These are phyloP conservation scores for Parauchenoglanis ngamensis DNA, from an alignment of 2,797 vertebrate genomes.

Conservation along the genomic window DNA sequence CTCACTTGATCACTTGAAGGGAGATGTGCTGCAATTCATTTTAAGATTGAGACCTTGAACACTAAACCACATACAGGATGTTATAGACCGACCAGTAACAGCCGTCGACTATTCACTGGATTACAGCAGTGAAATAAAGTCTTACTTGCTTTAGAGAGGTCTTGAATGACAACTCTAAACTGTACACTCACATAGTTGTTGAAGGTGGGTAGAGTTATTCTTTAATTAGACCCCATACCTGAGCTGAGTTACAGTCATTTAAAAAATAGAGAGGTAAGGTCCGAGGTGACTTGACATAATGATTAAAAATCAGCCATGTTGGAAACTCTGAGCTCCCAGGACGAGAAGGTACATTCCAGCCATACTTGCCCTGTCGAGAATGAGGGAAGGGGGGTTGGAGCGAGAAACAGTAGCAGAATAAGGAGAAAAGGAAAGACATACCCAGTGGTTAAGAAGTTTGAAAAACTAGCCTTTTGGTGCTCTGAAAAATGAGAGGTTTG, in stretches of 20 bases:
- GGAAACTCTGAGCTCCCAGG: slow-evolving; percentile 29
- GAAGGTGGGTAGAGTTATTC: not conserved
- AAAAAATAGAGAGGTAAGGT: not conserved
- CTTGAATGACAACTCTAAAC: not conserved
- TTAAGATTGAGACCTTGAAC: too few relatives aligned
- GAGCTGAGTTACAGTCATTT: not conserved
- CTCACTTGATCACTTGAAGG: not conserved
- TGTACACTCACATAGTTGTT: too few relatives aligned
- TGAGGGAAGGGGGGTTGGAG: slow-evolving; percentile 11
- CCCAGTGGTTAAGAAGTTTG: slow-evolving; percentile 55
- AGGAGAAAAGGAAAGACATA: slow-evolving; percentile 44
- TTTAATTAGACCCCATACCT: slow-evolving; percentile 45
- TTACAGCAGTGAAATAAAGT: not conserved
- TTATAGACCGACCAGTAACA: not conserved
- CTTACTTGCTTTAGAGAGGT: not conserved
- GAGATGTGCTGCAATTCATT: not conserved
- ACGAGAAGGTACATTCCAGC: slow-evolving; percentile 53
- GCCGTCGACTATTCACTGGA: not conserved
- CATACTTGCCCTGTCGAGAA: slow-evolving; percentile 54
- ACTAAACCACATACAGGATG: not conserved
- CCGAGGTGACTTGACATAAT: not conserved
- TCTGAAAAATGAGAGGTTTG: slow-evolving; percentile 43
- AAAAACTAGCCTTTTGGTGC: slow-evolving; percentile 42
- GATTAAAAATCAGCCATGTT: slow-evolving; percentile 19
- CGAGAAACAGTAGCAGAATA: slow-evolving; percentile 11